Evolutionary conservation across 1,140 invertebrate genomes (phyloP).

Genomic region (Aphidius gifuensis): DNA sequence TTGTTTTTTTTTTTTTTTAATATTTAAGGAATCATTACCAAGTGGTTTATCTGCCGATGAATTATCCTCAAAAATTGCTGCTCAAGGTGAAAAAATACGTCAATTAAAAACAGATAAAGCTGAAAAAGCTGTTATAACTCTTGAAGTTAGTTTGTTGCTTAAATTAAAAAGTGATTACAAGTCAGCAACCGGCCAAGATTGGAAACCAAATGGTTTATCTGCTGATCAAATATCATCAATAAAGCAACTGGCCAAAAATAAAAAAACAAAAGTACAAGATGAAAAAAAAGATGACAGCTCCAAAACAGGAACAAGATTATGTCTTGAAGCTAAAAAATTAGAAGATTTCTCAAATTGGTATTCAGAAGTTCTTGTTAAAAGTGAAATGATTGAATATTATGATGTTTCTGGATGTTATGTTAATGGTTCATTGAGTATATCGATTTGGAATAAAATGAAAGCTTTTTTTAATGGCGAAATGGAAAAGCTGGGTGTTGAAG

Average conservation of each 20-base stretch:
- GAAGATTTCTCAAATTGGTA: slow-evolving; percentile 98
- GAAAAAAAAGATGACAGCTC: slow-evolving; percentile 31
- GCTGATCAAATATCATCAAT: no score
- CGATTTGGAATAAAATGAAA: slow-evolving; percentile 94
- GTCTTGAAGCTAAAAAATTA: slow-evolving; percentile 88
- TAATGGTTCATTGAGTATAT: slow-evolving; percentile 91
- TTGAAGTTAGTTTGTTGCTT: slow-evolving; percentile 56
- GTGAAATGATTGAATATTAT: slow-evolving; percentile 99
- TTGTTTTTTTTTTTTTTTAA: slow-evolving; percentile 47
- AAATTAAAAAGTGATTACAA: slow-evolving; percentile 79
- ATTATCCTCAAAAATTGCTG: slow-evolving; percentile 30
- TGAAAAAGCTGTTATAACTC: slow-evolving; percentile 14
- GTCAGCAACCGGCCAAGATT: slow-evolving; percentile 61
- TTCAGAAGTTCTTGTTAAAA: slow-evolving; percentile 96
- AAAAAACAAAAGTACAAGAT: slow-evolving; percentile 17
- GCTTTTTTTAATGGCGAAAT: slow-evolving; percentile 88
- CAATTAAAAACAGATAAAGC: slow-evolving; percentile 51
- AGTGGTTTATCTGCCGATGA: slow-evolving; percentile 56
- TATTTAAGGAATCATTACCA: slow-evolving; percentile 61
- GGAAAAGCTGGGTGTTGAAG: slow-evolving; percentile 89
- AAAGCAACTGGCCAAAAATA: slow-evolving; percentile 58
- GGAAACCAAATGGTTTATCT: slow-evolving; percentile 30
- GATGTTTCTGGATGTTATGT: slow-evolving; percentile 99
- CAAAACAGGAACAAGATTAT: slow-evolving; percentile 89
- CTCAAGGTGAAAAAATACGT: slow-evolving; percentile 37